A percentile compares a stretch with the other conserved stretches of the same genome.
These are phyloP conservation scores for Sipha maydis DNA, from an alignment of 2,888 invertebrate species.

Conservation along the genomic window DNA sequence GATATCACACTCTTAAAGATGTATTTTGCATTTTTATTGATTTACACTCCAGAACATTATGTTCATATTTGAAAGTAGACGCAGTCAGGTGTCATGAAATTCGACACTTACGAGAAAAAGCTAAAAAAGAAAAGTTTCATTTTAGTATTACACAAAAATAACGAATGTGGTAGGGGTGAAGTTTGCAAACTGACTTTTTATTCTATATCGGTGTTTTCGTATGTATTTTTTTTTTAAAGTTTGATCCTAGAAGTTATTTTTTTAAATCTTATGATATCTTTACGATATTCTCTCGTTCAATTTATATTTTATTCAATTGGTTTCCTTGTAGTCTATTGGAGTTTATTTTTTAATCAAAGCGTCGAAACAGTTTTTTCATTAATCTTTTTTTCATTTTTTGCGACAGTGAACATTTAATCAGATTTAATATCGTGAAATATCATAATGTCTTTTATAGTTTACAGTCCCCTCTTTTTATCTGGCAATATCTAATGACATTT, in stretches of 20 bases:
- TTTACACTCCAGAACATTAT: neutral
- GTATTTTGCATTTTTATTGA: neutral
- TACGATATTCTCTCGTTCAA: neutral
- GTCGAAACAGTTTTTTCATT: constrained; percentile 6
- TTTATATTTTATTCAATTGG: constrained; percentile 26
- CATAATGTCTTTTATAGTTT: constrained; percentile 11
- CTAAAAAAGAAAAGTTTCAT: constrained; percentile 26
- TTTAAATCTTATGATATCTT: neutral
- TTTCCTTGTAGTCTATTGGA: neutral
- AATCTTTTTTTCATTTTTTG: constrained; percentile 38
- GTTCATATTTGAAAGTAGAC: neutral
- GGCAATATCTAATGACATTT: constrained; percentile 42
- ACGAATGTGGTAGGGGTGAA: constrained; percentile 5
- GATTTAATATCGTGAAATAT: constrained; percentile 44
- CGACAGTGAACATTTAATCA: constrained; percentile 41
- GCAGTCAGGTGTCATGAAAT: constrained; percentile 23
- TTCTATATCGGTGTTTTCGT: constrained; percentile 42
- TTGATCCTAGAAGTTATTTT: constrained; percentile 34
- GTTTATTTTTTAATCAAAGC: neutral
- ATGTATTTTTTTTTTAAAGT: constrained; percentile 10
- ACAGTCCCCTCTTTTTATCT: constrained; percentile 18
- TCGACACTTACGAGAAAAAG: neutral
- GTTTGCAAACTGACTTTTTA: constrained; percentile 56
- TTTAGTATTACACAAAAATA: constrained; percentile 8
- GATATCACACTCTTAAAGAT: neutral